These are phyloP conservation scores for Pangasianodon hypophthalmus DNA, from an alignment of 2,113 vertebrate species.

Conservation along the genomic window DNA sequence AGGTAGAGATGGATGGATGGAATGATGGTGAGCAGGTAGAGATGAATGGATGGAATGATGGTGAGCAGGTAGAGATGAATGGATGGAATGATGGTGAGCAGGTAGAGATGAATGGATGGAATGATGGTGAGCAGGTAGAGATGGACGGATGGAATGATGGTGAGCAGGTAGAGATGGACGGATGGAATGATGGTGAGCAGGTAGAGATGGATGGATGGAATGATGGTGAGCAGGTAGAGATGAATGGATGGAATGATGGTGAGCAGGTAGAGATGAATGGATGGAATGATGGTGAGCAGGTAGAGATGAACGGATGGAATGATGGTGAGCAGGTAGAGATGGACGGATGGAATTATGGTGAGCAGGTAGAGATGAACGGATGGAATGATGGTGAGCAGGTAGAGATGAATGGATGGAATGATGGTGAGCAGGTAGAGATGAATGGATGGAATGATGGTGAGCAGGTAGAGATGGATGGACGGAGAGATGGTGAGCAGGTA, in stretches of 20 bases:
- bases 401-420: too few species aligned
- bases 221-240: neutral
- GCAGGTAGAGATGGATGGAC: neutral
- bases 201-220: neutral
- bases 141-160: neutral
- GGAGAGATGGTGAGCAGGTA: neutral
- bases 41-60: neutral
- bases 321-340: neutral
- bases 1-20: too few species aligned
- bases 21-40: neutral
- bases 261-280: too few species aligned
- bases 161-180: neutral
- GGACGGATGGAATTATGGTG: too few species aligned
- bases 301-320: neutral
- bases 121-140: too few species aligned
- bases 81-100: too few species aligned
- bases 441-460: neutral
- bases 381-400: too few species aligned
- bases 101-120: neutral
- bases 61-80: neutral
- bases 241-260: too few species aligned
- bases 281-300: neutral
- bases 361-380: neutral
- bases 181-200: neutral
- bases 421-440: neutral